Conservation (phyloP, 2,113 vertebrate species). For the Phylloscopus whistleri region DNA sequence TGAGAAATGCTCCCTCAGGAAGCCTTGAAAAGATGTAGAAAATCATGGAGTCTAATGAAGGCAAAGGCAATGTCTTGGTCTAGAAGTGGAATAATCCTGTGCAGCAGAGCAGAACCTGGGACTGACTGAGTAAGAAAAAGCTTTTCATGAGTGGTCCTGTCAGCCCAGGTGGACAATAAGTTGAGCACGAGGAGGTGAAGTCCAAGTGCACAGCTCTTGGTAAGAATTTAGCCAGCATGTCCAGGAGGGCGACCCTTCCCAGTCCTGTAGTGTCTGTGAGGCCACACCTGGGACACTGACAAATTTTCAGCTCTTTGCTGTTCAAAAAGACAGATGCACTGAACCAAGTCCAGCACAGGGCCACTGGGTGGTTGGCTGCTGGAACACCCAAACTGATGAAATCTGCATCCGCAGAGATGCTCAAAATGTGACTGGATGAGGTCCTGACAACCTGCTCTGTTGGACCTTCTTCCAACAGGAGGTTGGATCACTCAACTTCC, state of each 20-base stretch:
- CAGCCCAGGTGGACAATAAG: neutral
- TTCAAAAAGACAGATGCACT: neutral
- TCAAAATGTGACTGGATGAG: neutral
- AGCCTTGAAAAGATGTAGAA: neutral
- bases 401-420: neutral
- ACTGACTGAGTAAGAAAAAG: neutral
- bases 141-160: neutral
- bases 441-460: neutral
- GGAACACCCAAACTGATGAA: neutral
- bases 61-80: neutral
- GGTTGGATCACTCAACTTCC: neutral
- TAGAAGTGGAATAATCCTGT: accelerated
- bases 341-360: neutral
- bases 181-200: neutral
- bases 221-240: neutral
- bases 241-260: neutral
- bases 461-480: neutral
- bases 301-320: neutral
- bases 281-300: neutral
- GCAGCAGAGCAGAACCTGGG: neutral
- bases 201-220: neutral
- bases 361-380: neutral
- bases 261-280: neutral
- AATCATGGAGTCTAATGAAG: neutral
- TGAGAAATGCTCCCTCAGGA: neutral